Conservation (phyloP, 1,140 invertebrate species). For the Cotesia vestalis region DNA sequence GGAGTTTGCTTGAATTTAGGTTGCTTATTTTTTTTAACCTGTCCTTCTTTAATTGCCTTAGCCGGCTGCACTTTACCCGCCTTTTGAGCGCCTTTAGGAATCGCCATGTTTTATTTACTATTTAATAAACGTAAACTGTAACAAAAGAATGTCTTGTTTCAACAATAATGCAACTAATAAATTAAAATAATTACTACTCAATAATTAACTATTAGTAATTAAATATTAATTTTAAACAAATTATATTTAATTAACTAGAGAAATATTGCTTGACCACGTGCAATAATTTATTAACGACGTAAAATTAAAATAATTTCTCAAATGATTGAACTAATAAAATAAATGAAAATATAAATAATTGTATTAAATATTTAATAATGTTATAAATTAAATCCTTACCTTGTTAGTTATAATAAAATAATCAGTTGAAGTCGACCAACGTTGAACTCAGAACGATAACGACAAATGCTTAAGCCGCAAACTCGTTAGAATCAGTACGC, state of each 20-base stretch:
- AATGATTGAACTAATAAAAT: neutral
- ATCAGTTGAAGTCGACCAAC: neutral
- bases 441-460: neutral
- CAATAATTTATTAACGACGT: neutral
- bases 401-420: neutral
- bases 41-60: constrained; percentile 29
- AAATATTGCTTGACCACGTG: neutral
- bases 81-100: constrained; percentile 16
- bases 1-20: constrained; percentile 48
- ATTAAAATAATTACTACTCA: no score
- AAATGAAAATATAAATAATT: neutral
- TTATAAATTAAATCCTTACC: neutral
- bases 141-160: constrained; percentile 1
- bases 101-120: constrained; percentile 22
- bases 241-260: neutral
- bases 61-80: constrained; percentile 2
- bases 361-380: neutral
- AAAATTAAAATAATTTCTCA: neutral
- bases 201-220: no score
- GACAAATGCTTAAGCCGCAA: neutral
- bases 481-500: neutral
- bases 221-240: neutral
- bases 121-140: neutral
- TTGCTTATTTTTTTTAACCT: constrained; percentile 41
- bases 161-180: no score